Conservation (phyloP, 1,140 invertebrate species). For the Oscheius sp. region DNA sequence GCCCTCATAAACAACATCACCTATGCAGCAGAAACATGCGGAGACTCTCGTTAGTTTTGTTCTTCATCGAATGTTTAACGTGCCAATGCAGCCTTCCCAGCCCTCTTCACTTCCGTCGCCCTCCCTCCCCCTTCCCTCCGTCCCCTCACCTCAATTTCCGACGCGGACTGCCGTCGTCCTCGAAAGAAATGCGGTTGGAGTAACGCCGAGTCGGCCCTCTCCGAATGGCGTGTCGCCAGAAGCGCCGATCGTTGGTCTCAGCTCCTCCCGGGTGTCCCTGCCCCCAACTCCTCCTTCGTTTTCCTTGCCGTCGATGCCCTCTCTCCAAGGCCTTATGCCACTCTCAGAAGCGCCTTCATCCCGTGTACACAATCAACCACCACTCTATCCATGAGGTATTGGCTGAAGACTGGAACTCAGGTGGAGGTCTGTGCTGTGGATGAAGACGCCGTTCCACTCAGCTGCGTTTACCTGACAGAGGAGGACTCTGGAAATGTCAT, state of each 20-base stretch:
- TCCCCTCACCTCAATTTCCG: conserved; percentile 1
- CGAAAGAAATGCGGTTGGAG: conserved; percentile 25
- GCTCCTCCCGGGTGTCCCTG: conserved; percentile 7
- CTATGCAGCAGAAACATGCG: conserved; percentile 36
- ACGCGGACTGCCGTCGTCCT: conserved; percentile 18
- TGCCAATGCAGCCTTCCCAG: conserved; percentile 21
- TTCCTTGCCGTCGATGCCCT: conserved; percentile 39
- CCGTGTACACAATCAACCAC: conserved; percentile 40
- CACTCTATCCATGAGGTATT: conserved; percentile 38
- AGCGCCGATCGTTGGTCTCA: conserved; percentile 21
- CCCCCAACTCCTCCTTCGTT: neutral
- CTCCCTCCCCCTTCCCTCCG: neutral
- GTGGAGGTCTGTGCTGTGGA: conserved; percentile 39
- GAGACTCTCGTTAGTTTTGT: conserved; percentile 34
- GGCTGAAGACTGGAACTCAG: conserved; percentile 42
- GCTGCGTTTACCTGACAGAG: conserved; percentile 42
- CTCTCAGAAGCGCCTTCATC: conserved; percentile 26
- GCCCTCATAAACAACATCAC: conserved; percentile 39
- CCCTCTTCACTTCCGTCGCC: conserved; percentile 8
- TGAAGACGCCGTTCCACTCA: conserved; percentile 32
- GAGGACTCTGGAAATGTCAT: conserved; percentile 30
- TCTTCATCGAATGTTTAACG: neutral
- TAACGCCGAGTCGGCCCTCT: neutral
- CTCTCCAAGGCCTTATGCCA: conserved; percentile 32
- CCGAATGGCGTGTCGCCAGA: conserved; percentile 31